Percentiles rank a stretch among this genome's conserved stretches.
Conservation (phyloP, 2,113 vertebrate species). For the Donacobius atricapilla region DNA sequence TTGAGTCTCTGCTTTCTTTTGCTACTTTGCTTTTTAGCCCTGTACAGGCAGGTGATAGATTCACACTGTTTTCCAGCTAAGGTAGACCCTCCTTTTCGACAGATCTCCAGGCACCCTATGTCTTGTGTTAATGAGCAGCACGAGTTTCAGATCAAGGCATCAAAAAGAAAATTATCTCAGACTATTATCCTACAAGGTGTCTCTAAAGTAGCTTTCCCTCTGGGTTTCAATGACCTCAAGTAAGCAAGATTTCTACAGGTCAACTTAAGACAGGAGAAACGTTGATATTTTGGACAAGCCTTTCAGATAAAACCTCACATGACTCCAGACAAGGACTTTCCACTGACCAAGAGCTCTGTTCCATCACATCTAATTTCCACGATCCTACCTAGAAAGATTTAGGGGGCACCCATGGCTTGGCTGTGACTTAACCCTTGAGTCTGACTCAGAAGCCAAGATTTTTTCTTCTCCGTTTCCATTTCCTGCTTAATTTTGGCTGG, state of each 20-base stretch:
- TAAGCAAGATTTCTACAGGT: neutral
- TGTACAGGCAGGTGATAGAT: neutral
- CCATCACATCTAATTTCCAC: neutral
- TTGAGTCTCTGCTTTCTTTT: neutral
- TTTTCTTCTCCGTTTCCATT: neutral
- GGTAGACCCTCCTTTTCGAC: neutral
- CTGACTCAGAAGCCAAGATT: conserved; percentile 15
- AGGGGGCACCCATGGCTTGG: neutral
- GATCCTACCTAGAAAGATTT: neutral
- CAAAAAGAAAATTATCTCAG: conserved; percentile 39
- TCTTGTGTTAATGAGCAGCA: conserved; percentile 8
- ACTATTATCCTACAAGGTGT: conserved; percentile 4
- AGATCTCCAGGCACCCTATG: neutral
- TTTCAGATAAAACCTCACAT: neutral
- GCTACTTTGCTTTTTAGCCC: conserved; percentile 4
- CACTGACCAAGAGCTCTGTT: neutral
- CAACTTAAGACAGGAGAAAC: neutral
- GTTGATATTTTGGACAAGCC: neutral
- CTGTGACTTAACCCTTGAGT: neutral
- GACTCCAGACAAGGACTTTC: neutral
- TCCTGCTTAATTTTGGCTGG: conserved; percentile 9
- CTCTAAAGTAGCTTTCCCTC: conserved; percentile 11
- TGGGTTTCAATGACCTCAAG: neutral
- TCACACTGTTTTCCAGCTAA: neutral
- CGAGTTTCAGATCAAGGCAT: conserved; percentile 46